Evolutionary conservation across 2,888 invertebrate genomes (phyloP), one percentile per base, ranked within the genome.

Genomic region (Linnaemya vulpina): DNA sequence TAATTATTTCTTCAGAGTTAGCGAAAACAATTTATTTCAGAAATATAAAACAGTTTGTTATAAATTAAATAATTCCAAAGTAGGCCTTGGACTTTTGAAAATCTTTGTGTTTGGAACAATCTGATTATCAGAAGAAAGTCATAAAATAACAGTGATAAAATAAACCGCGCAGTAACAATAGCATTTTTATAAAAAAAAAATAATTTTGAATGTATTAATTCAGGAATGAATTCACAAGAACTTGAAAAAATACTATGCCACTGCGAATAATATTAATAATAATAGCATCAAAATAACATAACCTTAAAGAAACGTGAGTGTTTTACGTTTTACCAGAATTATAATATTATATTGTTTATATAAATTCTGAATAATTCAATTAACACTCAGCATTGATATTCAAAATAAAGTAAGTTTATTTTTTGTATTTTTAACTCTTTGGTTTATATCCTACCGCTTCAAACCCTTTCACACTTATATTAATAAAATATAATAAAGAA

Each of bases 261-360:
- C 7, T 49, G 15, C 3, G 51, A 30, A 20, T 30, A 25, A 5
- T 11, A 35, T n/a, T 10, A 40, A 20, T 35, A 25, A 67, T 7
- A 49, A n/a, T 10, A n/a, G 2, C 3, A 53, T 22, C 20, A 40
- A 30, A 43, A 55, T n/a, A 22, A 49, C 15, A 68, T 38, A 10
- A 58, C 25, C 51, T 60, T 30, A 2, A 30, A 43, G 9, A 65
- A 11, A 40, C 30, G 25, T 40, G 13, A n/a, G 17, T 30, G 13
- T 49, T 75, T 65, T 63, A 53, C 75, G 40, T 75, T 75, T 65
- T 53, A 75, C 53, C 5, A 43, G 17, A 65, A 75, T 53, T 43
- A 22, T 53, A 22, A 3, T n/a, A 46, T 15, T 5, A 46, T 15
- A 46, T 46, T n/a, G n/a, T n/a, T n/a, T n/a, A 46, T 46, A 15